Evolutionary conservation across 1,140 invertebrate genomes (phyloP).

Genomic region (Drosophila grimshawi): DNA sequence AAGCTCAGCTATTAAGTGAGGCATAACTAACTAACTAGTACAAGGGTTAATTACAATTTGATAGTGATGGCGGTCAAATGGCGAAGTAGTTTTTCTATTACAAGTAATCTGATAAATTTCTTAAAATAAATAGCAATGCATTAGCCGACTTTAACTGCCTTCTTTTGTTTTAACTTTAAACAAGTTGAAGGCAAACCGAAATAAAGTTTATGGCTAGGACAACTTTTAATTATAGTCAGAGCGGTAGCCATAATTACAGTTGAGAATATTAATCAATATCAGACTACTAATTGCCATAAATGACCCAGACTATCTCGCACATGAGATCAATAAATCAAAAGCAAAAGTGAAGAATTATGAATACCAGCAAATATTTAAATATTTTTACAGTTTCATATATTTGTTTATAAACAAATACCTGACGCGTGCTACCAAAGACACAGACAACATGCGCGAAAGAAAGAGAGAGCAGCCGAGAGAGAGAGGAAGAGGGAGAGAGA

Average conservation of each 20-base stretch:
- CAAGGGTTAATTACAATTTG: too few relatives aligned
- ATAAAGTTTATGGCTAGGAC: background rate
- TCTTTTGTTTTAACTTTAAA: background rate
- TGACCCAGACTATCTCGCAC: background rate
- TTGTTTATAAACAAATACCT: conserved; percentile 74
- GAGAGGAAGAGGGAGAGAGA: conserved; percentile 11
- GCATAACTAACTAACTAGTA: conserved; percentile 3
- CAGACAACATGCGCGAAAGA: conserved; percentile 1
- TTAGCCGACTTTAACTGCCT: too few relatives aligned
- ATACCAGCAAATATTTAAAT: conserved; percentile 48
- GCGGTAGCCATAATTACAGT: conserved; percentile 55
- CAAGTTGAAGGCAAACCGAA: conserved; percentile 46
- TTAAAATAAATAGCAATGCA: background rate
- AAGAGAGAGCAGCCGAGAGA: conserved; percentile 18
- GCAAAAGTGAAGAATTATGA: conserved; percentile 57
- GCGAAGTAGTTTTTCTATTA: too few relatives aligned
- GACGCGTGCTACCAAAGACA: conserved; percentile 56
- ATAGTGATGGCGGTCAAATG: too few relatives aligned
- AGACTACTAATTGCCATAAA: conserved; percentile 37
- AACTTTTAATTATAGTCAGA: conserved; percentile 6
- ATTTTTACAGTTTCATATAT: conserved; percentile 62
- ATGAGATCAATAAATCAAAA: conserved; percentile 41
- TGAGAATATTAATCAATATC: conserved; percentile 51
- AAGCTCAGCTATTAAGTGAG: conserved; percentile 18
- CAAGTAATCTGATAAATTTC: too few relatives aligned